Evolutionary conservation across 1,140 invertebrate species (phyloP).

Genomic region (Panonychus citri): DNA sequence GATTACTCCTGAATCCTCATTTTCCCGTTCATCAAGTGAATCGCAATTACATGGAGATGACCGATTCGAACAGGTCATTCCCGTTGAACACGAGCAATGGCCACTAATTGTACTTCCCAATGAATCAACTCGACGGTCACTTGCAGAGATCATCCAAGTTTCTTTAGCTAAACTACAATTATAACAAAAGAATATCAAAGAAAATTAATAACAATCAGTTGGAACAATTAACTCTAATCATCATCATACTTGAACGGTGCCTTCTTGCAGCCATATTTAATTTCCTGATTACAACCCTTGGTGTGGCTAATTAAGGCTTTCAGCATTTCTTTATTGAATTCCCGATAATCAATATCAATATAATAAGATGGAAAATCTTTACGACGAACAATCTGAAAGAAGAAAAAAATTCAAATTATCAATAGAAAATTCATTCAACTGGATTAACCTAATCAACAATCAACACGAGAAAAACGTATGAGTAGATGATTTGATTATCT

Average conservation of each 20-base stretch:
- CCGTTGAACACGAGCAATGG: constrained; percentile 27
- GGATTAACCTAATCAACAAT: no score
- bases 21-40: constrained; percentile 46
- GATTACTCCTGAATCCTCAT: constrained; percentile 61
- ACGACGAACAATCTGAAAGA: constrained; percentile 40
- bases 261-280: constrained; percentile 73
- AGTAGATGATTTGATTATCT: no score
- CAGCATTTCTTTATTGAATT: constrained; percentile 68
- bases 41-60: constrained; percentile 63
- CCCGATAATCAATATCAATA: constrained; percentile 58
- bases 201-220: neutral
- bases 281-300: constrained; percentile 60
- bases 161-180: constrained; percentile 52
- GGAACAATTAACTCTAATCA: neutral
- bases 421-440: no score
- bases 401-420: no score
- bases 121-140: constrained; percentile 23
- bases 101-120: constrained; percentile 10
- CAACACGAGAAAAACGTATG: no score
- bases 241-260: constrained; percentile 37
- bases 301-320: constrained; percentile 68
- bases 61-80: constrained; percentile 48
- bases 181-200: no score
- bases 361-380: constrained; percentile 47
- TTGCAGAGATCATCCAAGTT: constrained; percentile 67